phyloP scores from a whole-genome alignment of 1,140 invertebrate species.

The Drosophila lini region DNA sequence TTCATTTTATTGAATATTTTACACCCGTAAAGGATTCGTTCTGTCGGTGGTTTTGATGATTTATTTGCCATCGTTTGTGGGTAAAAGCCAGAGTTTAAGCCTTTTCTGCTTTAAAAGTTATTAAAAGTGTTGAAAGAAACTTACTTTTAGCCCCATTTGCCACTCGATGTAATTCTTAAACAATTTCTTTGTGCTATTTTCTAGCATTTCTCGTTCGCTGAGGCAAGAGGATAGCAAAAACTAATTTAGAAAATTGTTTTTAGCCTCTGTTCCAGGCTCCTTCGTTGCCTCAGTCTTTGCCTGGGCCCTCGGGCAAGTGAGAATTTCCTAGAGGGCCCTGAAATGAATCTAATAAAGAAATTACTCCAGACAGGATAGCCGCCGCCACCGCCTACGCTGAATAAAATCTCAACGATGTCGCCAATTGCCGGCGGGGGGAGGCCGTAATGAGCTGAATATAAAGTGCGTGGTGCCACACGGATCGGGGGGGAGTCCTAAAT shows the following conservation, averaged over 20 bases:
- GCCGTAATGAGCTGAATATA: conserved; percentile 79
- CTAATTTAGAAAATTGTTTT: conserved; percentile 79
- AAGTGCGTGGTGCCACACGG: conserved; percentile 57
- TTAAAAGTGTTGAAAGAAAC: conserved; percentile 20
- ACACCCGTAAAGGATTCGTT: conserved; percentile 13
- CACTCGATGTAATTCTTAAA: conserved; percentile 37
- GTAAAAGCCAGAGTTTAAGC: conserved; percentile 17
- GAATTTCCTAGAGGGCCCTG: conserved; percentile 43
- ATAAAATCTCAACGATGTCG: conserved; percentile 61
- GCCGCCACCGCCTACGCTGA: conserved; percentile 43
- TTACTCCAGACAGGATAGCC: conserved; percentile 63
- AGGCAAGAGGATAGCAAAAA: conserved; percentile 21
- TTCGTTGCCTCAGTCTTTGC: not conserved
- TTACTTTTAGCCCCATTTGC: conserved; percentile 9
- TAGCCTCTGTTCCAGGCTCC: conserved; percentile 46
- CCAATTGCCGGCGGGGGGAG: conserved; percentile 56
- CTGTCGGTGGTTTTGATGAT: conserved; percentile 21
- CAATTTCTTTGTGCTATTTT: conserved; percentile 34
- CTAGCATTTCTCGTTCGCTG: not conserved
- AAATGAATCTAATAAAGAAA: conserved; percentile 82
- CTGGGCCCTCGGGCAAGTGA: conserved; percentile 26
- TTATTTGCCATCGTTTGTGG: conserved; percentile 15
- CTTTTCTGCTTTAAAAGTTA: conserved; percentile 17
- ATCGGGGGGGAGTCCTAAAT: conserved; percentile 42
- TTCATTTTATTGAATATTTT: conserved; percentile 33